Evolutionary conservation across 2,888 invertebrate species (phyloP), one percentile per base, ranked within the genome.

Genomic region (Lasioglossum lativentre): DNA sequence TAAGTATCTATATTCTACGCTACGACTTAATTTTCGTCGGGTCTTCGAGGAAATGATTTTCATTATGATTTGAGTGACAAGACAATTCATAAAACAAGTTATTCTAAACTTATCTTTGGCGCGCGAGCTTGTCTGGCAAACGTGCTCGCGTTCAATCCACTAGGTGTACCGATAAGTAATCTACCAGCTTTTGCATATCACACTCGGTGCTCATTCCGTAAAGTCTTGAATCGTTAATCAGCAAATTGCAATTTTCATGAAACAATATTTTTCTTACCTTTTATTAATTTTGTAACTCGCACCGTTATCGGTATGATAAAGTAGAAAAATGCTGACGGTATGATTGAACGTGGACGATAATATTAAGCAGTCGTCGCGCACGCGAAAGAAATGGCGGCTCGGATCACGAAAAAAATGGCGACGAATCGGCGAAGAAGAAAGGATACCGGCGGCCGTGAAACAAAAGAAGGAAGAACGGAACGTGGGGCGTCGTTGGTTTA

Each of bases 401-500:
- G 38, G 38, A 68, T 63, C 27, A 38, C 38, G 45, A n/a, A 52
- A 79, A 75, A 45, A 52, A 56, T 79, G 70, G 71, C 30, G 52
- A 75, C 56, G 14, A 75, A 72, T 34, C 27, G 63, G 19, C n/a
- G 34, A 73, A 66, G 45, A 74, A 75, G 30, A 68, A 68, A 59
- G 71, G 38, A 72, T 52, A 47, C 34, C 42, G 52, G 40, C 19
- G 45, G 42, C 59, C 23, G 66, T 68, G 70, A 77, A 78, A 82
- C 63, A 78, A 86, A 82, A 72, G 79, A 83, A 82, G 52, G 47
- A 77, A 52, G 81, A 68, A 75, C 59, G 68, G 63, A 82, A 71
- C 45, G 75, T 79, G 82, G 81, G 80, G 83, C 73, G 82, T 79
- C 80, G 80, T 75, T 85, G 89, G 87, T 80, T 63, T 86, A 90